phyloP scores from a whole-genome alignment of 1,140 invertebrate species.

The Nasonia vitripennis region DNA sequence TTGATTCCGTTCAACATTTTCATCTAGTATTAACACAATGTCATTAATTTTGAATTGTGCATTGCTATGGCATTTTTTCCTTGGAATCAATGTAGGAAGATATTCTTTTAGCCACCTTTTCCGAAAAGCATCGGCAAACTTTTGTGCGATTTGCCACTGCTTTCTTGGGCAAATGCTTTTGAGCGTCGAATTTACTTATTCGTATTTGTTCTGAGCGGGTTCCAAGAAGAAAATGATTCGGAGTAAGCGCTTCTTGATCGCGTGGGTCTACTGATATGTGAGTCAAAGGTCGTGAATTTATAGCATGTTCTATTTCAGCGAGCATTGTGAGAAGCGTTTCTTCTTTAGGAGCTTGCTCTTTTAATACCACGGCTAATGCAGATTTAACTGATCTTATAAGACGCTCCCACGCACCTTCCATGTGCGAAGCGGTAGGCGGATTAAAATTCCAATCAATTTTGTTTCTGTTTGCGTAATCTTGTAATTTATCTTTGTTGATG shows the following conservation, averaged over 20 bases:
- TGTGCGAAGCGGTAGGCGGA: conserved; percentile 30
- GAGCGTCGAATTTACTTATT: no score
- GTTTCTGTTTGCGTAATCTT: not conserved
- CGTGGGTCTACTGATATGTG: conserved; percentile 58
- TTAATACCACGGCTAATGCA: not conserved
- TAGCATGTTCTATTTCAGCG: conserved; percentile 20
- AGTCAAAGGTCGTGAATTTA: conserved; percentile 58
- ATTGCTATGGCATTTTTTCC: no score
- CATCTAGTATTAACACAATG: no score
- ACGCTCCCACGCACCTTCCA: conserved; percentile 43
- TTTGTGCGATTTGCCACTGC: no score
- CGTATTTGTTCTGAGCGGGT: conserved; percentile 10
- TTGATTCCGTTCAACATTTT: no score
- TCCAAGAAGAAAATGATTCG: conserved; percentile 61
- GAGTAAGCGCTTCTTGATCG: conserved; percentile 61
- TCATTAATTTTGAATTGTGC: no score
- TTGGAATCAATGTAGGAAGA: no score
- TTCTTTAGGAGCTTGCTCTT: not conserved
- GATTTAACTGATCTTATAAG: conserved; percentile 26
- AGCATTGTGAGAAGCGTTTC: conserved; percentile 31
- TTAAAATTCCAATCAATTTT: conserved; percentile 37
- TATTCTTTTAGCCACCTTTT: no score
- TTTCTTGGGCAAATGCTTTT: no score
- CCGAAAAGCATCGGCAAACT: no score
- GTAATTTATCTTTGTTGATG: not conserved